Base-by-base conservation (phyloP, 2,113 vertebrate species). In the Zootoca vivipara region DNA sequence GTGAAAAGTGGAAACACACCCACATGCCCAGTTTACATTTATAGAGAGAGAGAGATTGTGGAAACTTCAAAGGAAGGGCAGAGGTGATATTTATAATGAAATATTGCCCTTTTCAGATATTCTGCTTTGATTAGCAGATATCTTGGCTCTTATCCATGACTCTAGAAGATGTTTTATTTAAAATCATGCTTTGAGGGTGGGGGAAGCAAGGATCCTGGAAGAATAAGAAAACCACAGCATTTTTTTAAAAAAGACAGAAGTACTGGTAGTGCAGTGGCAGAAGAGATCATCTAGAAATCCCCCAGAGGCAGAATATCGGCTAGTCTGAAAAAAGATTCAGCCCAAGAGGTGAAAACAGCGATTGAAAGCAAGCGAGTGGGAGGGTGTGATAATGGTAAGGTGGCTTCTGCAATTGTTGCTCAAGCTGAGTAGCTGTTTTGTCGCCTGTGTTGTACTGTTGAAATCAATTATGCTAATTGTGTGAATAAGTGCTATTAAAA, bases 401-500 rank as follows among this genome's bases (percentile, higher is more conserved):
- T 15, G 33, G 58, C 46, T 90, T 91, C 1, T 1, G 56, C 88
- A 82, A 0, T 85, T n/a, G 1, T 69, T 33, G n/a, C 86, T 89
- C 75, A 77, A 26, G 3, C 56, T 79, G 56, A 1, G 64, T 85
- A 46, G 9, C 78, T 42, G 5, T 82, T 75, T 75, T 62, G 52
- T 69, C 87, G 70, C 72, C 70, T 81, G 75, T 90, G 69, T 58
- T 46, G 82, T 58, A 26, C 58, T 0, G 0, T 74, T 40, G 80
- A 40, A 94, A 83, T 80, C 86, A 82, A 42, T 24, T 78, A 35
- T 40, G 28, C 82, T 87, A 87, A 64, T 91, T 26, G 28, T n/a
- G 6, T n/a, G 86, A 70, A 46, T 85, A 18, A 75, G 56, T 73
- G 56, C 40, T 58, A 75, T 75, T 87, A 79, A 69, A 7, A 35